A percentile compares a stretch with the other conserved stretches of the same genome.
phyloP scores from a whole-genome alignment of 2,888 invertebrate genomes.

The Bombylius discolor region DNA sequence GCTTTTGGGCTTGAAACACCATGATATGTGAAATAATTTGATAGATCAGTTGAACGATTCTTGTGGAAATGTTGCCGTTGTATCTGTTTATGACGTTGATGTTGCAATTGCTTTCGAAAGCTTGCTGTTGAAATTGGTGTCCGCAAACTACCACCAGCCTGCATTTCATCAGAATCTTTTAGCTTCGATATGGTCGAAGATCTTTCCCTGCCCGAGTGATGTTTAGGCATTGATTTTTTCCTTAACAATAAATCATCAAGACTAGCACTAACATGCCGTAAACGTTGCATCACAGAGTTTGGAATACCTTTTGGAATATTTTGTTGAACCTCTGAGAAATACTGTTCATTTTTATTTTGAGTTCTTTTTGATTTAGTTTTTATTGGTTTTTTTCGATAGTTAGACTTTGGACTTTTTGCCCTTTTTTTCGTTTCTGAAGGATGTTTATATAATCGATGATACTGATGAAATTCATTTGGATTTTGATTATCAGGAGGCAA shows the following conservation, averaged over 20 bases:
- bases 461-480: background rate
- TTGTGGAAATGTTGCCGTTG: background rate
- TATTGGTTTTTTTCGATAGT: background rate
- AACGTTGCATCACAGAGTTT: background rate
- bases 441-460: background rate
- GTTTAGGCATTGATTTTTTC: background rate
- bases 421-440: background rate
- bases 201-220: background rate
- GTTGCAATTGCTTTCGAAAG: background rate
- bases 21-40: conserved; percentile 9
- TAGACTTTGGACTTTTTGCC: background rate
- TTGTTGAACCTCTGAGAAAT: background rate
- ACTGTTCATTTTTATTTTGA: background rate
- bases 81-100: background rate
- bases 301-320: background rate
- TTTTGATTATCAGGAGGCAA: background rate
- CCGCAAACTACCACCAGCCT: background rate
- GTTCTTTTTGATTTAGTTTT: background rate
- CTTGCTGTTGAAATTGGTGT: too few relatives aligned
- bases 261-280: conserved; percentile 4
- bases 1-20: background rate
- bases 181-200: background rate
- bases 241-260: background rate
- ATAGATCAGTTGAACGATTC: background rate
- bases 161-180: background rate